A percentile compares a stretch with the other conserved stretches of the same genome.
Evolutionary conservation across 1,140 invertebrate genomes (phyloP).

Genomic region (Diorhabda elongata): DNA sequence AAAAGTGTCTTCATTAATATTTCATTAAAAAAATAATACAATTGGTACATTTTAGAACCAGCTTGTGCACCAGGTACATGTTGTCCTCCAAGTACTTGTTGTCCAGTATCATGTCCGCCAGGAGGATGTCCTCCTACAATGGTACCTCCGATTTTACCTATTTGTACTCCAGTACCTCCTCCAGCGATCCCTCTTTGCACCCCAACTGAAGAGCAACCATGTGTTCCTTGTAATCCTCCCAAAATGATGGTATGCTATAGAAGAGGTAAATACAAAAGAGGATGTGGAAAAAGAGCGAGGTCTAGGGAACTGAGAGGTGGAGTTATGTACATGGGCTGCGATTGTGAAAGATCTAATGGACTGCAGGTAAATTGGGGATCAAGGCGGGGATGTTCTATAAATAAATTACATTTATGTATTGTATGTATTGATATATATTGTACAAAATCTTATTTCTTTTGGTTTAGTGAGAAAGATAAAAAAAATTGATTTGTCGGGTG

Average conservation of each 20-base stretch:
- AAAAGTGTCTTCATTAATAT: too few species aligned
- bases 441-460: too few species aligned
- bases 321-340: conserved; percentile 63
- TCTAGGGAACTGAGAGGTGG: conserved; percentile 65
- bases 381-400: too few species aligned
- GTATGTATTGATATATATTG: too few species aligned
- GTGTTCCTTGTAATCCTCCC: conserved; percentile 44
- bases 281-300: conserved; percentile 46
- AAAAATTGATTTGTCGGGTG: too few species aligned
- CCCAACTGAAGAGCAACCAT: conserved; percentile 39
- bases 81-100: conserved; percentile 29
- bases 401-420: too few species aligned
- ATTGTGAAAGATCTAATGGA: conserved; percentile 72
- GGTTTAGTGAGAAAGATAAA: too few species aligned
- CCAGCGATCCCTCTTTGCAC: conserved; percentile 39
- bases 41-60: conserved; percentile 12
- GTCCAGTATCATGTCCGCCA: conserved; percentile 25
- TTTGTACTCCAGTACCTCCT: conserved; percentile 38
- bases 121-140: conserved; percentile 25
- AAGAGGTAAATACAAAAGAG: conserved; percentile 25
- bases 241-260: conserved; percentile 45
- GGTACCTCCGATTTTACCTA: conserved; percentile 38
- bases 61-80: conserved; percentile 31
- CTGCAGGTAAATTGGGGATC: conserved; percentile 4
- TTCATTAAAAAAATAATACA: too few species aligned